Conservation (phyloP, 2,797 vertebrate species). For the Manis javanica region DNA sequence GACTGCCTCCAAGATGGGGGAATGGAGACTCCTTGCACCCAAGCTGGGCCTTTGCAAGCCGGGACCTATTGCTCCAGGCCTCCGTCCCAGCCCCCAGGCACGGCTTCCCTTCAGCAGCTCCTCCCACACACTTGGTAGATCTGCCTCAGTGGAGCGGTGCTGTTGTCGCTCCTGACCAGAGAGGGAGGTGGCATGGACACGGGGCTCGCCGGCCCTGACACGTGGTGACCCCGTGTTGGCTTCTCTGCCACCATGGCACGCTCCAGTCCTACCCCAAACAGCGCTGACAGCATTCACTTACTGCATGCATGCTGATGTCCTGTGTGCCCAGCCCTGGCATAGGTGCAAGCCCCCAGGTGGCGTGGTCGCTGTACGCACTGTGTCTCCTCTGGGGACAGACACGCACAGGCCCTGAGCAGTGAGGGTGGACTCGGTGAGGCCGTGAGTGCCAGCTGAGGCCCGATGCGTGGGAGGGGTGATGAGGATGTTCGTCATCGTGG, state of each 20-base stretch:
- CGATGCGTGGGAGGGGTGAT: background rate
- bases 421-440: too few species aligned
- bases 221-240: fast-evolving
- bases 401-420: fast-evolving
- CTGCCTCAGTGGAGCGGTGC: background rate
- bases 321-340: fast-evolving
- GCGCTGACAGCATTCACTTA: background rate
- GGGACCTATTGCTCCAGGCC: background rate
- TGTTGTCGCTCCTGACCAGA: background rate
- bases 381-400: background rate
- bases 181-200: background rate
- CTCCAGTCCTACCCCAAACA: background rate
- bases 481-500: background rate
- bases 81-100: background rate
- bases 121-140: background rate
- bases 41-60: background rate
- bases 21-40: background rate
- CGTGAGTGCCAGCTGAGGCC: background rate
- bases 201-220: too few species aligned
- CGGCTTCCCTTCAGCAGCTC: background rate
- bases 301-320: background rate
- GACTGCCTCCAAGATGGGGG: background rate
- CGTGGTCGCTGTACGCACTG: fast-evolving
- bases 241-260: fast-evolving
- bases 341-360: background rate